Base-by-base conservation (phyloP, 2,113 vertebrate genomes). In the Eulemur rufifrons region DNA sequence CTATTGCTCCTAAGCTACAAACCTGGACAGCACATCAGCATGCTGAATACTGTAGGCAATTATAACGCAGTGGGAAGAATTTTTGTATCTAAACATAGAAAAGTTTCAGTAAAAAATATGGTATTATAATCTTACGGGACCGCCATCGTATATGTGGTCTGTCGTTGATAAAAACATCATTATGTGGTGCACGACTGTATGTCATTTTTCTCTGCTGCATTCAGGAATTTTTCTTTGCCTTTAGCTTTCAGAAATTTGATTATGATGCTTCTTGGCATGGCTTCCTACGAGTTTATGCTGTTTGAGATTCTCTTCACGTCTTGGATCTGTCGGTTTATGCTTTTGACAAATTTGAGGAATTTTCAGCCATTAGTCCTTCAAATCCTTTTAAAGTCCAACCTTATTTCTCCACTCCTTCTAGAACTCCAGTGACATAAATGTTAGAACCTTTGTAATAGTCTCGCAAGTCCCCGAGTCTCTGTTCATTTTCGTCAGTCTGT, bases 401-500 rank as follows among this genome's bases (percentile, higher is more conserved):
- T 64, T 5, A 27, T 10, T 27, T 10, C 50, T 42, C n/a, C 42
- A 25, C 8, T 39, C 25, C 50, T 39, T 29, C 20, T 2, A 13
- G 20, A 59, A 66, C 23, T 5, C 25, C 1, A 14, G 4, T 6
- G 11, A 6, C 45, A 1, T 1, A 10, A 3, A 1, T 2, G 5
- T 74, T 0, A 29, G 64, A 39, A 56, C 25, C 25, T 8, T 23
- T 4, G n/a, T 54, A 15, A 18, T 1, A 4, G 1, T 21, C 54
- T 23, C 45, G 2, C 4, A 1, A 23, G 15, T 21, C 25, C 23
- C 2, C 2, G 21, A 23, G 45, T 14, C 7, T 23, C 66, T 20
- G 23, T 3, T 25, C 13, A 4, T 37, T 9, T 23, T 29, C 32
- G 21, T 3, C 12, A 27, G 0, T 25, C 8, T 17, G 3, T 17